Base-by-base conservation (phyloP, 2,888 invertebrate species). In the Parapristionchus giblindavisi region DNA sequence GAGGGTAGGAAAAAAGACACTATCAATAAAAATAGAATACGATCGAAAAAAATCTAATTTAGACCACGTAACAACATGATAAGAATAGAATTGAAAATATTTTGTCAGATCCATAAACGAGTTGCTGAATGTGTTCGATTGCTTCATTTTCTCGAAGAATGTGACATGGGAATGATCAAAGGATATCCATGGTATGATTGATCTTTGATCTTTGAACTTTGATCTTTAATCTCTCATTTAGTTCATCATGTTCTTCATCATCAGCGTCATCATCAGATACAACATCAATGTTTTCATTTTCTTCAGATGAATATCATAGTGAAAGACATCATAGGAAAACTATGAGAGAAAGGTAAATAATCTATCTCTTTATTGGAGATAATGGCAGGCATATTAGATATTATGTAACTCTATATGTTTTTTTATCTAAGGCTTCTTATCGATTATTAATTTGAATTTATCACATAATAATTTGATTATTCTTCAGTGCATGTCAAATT, bases 71-170 rank as follows among this genome's bases (percentile, higher is more conserved):
- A n/a, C n/a, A n/a, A n/a, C n/a, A n/a, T n/a, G n/a, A n/a, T n/a
- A n/a, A n/a, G n/a, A n/a, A n/a, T n/a, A 48, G 56, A 11, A 32
- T 36, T 32, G 36, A 60, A 65, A 24, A 5, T 32, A 17, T 32
- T 52, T 1, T 74, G 81, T 4, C 79, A 89, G 89, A 84, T 89
- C 38, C 85, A 88, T 73, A 85, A 87, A 32, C 81, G 89, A 24
- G 89, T 88, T 0, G 82, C 85, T 1, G 90, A 90, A 80, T 88
- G 88, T 72, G 85, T 85, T 11, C 83, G 84, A 36, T 82, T 88
- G 3, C 78, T 89, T 40, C 86, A 89, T 76, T 79, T 89, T 5
- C 79, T 90, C 54, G 86, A 85, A 21, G 85, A 86, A 38, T 81
- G 90, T 38, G 88, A 89, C 77, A 77, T 85, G 6, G 89, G 89